phyloP scores from a whole-genome alignment of 2,888 invertebrate genomes.

The Synanthedon formicaeformis region DNA sequence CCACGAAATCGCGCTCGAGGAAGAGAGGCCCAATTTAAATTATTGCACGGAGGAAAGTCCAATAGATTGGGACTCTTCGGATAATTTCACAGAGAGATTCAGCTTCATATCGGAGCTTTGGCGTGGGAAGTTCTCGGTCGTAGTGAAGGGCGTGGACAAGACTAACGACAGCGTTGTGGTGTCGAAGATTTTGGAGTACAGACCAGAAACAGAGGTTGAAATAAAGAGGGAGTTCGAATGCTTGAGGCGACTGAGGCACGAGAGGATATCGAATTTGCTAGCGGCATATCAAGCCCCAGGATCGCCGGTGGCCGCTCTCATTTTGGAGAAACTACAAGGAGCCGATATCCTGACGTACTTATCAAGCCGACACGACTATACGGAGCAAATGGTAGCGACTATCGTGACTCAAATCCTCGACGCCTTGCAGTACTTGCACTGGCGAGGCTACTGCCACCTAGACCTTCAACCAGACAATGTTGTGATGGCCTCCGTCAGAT shows the following conservation, averaged over 20 bases:
- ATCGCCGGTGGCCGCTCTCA: constrained; percentile 76
- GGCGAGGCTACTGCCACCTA: constrained; percentile 90
- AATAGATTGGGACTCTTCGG: constrained; percentile 77
- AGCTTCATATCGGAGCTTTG: constrained; percentile 88
- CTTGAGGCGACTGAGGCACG: constrained; percentile 85
- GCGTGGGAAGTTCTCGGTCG: constrained; percentile 88
- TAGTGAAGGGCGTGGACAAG: constrained; percentile 83
- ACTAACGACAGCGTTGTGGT: constrained; percentile 81
- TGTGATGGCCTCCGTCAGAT: constrained; percentile 88
- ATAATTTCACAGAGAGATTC: constrained; percentile 79
- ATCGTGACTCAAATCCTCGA: constrained; percentile 89
- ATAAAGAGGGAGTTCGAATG: constrained; percentile 87
- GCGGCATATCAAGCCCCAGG: constrained; percentile 79
- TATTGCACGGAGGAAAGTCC: constrained; percentile 82
- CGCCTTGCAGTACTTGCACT: constrained; percentile 94
- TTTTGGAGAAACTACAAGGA: constrained; percentile 89
- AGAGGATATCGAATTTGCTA: constrained; percentile 83
- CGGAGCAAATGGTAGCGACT: constrained; percentile 91
- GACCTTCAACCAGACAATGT: constrained; percentile 96
- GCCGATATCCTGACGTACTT: constrained; percentile 92
- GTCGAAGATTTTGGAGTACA: constrained; percentile 83
- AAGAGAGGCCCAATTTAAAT: constrained; percentile 76
- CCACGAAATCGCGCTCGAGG: constrained; percentile 74
- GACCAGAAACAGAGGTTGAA: constrained; percentile 73
- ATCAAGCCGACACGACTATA: constrained; percentile 89